phyloP scores from a whole-genome alignment of 2,113 vertebrate genomes.

The Ptychochromis oligacanthus region DNA sequence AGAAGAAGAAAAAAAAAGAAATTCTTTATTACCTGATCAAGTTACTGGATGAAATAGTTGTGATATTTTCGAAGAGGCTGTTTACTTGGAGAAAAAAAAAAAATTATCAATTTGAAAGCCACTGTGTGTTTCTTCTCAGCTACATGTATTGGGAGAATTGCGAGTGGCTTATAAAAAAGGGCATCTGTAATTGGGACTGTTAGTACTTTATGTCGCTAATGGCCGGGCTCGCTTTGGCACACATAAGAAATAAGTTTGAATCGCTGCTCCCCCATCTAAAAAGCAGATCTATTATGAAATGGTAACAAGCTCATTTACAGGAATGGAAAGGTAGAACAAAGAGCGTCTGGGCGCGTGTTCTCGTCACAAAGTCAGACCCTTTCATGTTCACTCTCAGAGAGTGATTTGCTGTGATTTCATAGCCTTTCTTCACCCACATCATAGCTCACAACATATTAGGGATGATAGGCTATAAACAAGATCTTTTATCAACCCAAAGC shows the following conservation, averaged over 20 bases:
- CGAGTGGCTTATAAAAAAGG: conserved; percentile 42
- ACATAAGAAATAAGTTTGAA: conserved; percentile 51
- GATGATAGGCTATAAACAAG: conserved; percentile 62
- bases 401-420: conserved; percentile 71
- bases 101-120: conserved; percentile 36
- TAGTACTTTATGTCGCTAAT: conserved; percentile 58
- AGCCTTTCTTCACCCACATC: conserved; percentile 66
- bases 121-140: conserved; percentile 39
- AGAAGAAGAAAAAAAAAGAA: conserved; percentile 9
- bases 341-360: conserved; percentile 47
- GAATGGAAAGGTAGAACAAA: conserved; percentile 71
- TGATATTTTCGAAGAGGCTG: conserved; percentile 25
- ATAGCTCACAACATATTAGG: conserved; percentile 67
- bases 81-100: conserved; percentile 12
- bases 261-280: conserved; percentile 40
- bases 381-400: conserved; percentile 66
- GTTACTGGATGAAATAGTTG: conserved; percentile 29
- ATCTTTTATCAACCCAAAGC: conserved; percentile 54
- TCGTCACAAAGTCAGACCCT: conserved; percentile 57
- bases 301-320: conserved; percentile 73
- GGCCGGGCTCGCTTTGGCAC: conserved; percentile 51
- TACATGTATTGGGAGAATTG: conserved; percentile 39
- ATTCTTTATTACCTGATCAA: conserved; percentile 36
- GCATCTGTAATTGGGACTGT: conserved; percentile 59
- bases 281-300: conserved; percentile 70